Percentiles rank a stretch among this genome's conserved stretches.
phyloP scores from a whole-genome alignment of 2,888 invertebrate genomes.

The Thyatira batis region DNA sequence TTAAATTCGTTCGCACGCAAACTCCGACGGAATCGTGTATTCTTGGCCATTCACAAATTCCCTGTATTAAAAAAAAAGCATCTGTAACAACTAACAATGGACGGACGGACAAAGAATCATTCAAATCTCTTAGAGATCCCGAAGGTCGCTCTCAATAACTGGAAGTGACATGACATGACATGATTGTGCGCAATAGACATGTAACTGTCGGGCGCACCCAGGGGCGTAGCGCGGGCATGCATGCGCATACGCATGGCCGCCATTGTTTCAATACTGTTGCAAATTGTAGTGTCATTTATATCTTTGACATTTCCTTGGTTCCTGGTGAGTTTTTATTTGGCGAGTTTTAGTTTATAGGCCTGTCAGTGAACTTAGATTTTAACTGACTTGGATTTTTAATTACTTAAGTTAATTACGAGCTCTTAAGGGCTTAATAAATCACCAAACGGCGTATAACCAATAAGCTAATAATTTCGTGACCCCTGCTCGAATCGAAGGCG shows the following conservation, averaged over 20 bases:
- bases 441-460: background rate
- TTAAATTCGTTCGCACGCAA: background rate
- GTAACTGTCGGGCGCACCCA: constrained; percentile 23
- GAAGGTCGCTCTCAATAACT: constrained; percentile 18
- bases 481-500: constrained; percentile 10
- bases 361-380: background rate
- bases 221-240: constrained; percentile 10
- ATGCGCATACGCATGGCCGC: constrained; percentile 2
- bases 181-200: constrained; percentile 16
- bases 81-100: constrained; percentile 5
- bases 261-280: constrained; percentile 11
- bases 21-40: background rate
- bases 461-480: background rate
- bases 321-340: no score
- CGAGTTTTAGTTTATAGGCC: no score
- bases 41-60: background rate
- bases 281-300: constrained; percentile 1
- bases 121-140: constrained; percentile 5
- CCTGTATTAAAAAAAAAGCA: background rate
- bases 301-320: background rate
- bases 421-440: background rate
- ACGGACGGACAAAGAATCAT: constrained; percentile 8
- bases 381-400: background rate
- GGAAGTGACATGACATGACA: constrained; percentile 15
- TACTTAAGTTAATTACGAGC: background rate